Evolutionary conservation across 2,113 vertebrate species (phyloP).

Genomic region (Pedetes capensis): DNA sequence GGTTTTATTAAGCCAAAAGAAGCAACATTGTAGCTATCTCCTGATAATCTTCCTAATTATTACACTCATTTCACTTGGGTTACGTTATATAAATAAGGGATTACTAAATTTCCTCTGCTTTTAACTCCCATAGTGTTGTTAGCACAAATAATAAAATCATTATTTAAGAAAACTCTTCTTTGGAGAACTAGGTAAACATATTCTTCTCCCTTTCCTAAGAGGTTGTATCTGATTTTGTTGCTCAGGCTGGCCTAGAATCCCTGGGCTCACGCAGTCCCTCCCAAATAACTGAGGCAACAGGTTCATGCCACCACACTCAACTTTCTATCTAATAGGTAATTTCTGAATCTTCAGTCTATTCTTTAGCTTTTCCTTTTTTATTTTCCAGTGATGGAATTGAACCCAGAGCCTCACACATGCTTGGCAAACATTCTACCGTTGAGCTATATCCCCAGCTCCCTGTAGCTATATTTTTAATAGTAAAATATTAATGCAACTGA

Average conservation of each 20-base stretch:
- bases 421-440: not conserved
- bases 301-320: not conserved
- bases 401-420: not conserved
- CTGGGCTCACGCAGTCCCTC: not conserved
- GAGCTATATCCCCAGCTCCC: too few relatives aligned
- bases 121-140: not conserved
- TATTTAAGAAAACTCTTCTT: not conserved
- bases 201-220: not conserved
- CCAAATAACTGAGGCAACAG: not conserved
- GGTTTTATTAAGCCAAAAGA: not conserved
- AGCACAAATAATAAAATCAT: not conserved
- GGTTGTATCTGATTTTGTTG: not conserved
- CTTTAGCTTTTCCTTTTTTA: not conserved
- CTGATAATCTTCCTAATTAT: not conserved
- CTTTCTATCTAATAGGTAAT: not conserved
- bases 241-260: not conserved
- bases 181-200: not conserved
- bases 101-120: not conserved
- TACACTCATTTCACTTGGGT: not conserved
- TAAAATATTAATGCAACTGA: not conserved
- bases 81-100: not conserved
- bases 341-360: not conserved
- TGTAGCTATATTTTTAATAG: not conserved
- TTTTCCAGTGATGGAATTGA: not conserved
- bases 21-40: not conserved